phyloP scores from a whole-genome alignment of 2,113 vertebrate genomes.

The Odobenus rosmarus region DNA sequence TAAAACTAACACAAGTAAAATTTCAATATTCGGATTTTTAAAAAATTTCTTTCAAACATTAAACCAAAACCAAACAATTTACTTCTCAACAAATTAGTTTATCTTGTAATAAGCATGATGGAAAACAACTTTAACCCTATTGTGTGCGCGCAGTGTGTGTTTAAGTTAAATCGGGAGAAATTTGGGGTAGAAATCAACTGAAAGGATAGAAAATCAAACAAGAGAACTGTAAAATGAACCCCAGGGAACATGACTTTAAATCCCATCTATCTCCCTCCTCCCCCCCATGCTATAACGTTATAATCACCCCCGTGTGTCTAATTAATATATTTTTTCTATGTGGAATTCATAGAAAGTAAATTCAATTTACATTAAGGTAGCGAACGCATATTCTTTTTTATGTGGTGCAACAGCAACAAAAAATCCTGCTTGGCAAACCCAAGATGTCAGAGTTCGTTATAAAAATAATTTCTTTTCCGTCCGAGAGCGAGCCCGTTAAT shows the following conservation, averaged over 20 bases:
- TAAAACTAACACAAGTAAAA: slow-evolving; percentile 63
- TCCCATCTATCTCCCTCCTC: too few species aligned
- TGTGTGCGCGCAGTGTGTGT: background rate
- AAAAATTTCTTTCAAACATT: slow-evolving; percentile 44
- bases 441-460: slow-evolving; percentile 42
- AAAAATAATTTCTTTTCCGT: background rate
- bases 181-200: background rate
- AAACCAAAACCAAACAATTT: slow-evolving; percentile 64
- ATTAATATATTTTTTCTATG: background rate
- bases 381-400: background rate
- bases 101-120: slow-evolving; percentile 46
- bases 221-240: background rate
- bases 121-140: background rate
- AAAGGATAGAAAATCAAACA: background rate
- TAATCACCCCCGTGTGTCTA: background rate
- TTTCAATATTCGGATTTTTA: background rate
- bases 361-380: background rate
- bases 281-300: background rate
- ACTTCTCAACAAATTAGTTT: slow-evolving; percentile 53
- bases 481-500: background rate
- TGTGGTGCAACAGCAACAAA: background rate
- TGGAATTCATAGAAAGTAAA: background rate
- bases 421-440: background rate
- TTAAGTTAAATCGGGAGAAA: background rate
- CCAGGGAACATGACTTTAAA: slow-evolving; percentile 36